A percentile compares a stretch with the other conserved stretches of the same genome.
These are phyloP conservation scores for Tenebrosternarchus preto DNA, from an alignment of 2,113 vertebrate genomes.

Conservation along the genomic window DNA sequence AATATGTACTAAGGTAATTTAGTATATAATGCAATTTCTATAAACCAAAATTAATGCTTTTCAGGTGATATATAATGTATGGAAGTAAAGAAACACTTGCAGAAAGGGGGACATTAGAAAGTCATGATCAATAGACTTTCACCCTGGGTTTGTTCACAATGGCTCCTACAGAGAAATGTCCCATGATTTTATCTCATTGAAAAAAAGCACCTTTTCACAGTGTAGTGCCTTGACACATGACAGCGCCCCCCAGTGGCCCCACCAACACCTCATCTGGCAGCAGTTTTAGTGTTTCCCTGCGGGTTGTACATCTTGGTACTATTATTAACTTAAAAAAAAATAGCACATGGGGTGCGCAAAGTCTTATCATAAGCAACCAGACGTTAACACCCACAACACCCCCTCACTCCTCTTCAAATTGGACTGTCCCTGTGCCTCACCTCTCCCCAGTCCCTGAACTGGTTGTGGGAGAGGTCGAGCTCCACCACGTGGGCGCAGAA, in stretches of 20 bases:
- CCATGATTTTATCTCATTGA: neutral
- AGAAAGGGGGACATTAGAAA: neutral
- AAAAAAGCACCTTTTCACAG: neutral
- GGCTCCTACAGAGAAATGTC: neutral
- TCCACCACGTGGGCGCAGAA: slow-evolving; percentile 94
- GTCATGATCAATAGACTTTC: neutral
- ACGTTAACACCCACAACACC: neutral
- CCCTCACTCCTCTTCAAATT: too few relatives aligned
- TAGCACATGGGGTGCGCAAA: neutral
- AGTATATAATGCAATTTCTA: too few relatives aligned
- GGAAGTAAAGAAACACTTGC: neutral
- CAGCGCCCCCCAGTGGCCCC: slow-evolving; percentile 17
- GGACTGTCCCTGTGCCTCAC: slow-evolving; percentile 63
- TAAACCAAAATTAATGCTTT: too few relatives aligned
- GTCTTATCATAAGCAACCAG: neutral
- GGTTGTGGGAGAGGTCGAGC: slow-evolving; percentile 94
- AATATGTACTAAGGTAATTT: too few relatives aligned
- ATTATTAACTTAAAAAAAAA: neutral
- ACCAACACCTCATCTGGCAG: neutral
- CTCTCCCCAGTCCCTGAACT: slow-evolving; percentile 93
- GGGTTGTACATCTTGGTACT: neutral
- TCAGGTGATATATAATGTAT: neutral
- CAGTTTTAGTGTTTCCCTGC: neutral
- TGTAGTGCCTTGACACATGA: neutral
- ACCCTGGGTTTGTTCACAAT: too few relatives aligned